Evolutionary conservation across 2,888 invertebrate genomes (phyloP).

Genomic region (Formica aserva): DNA sequence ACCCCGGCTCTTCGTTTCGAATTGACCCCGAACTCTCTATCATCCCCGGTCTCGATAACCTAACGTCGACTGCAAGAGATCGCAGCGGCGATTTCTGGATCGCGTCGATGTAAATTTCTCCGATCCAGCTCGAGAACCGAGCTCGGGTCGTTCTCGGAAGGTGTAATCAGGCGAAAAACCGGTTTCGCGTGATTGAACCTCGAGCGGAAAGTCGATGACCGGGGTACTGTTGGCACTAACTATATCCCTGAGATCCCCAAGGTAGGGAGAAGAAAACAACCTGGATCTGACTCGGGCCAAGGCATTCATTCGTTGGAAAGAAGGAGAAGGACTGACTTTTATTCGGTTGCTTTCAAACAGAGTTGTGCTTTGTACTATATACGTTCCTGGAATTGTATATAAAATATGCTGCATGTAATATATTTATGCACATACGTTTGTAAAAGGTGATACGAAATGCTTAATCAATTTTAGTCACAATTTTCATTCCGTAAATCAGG

Average conservation of each 20-base stretch:
- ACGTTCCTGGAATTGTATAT: slow-evolving; percentile 24
- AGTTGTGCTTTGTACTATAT: neutral
- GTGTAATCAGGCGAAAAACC: slow-evolving; percentile 65
- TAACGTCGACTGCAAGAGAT: slow-evolving; percentile 4
- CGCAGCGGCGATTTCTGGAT: neutral
- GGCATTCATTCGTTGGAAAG: slow-evolving; percentile 52
- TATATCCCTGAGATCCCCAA: slow-evolving; percentile 53
- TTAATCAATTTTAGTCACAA: neutral
- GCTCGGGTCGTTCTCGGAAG: slow-evolving; percentile 18
- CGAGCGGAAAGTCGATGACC: slow-evolving; percentile 34
- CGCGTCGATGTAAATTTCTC: slow-evolving; percentile 37
- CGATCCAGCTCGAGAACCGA: slow-evolving; percentile 3
- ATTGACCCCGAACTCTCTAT: slow-evolving; percentile 28
- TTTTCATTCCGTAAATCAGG: neutral
- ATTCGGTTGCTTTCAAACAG: slow-evolving; percentile 8
- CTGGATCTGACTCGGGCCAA: slow-evolving; percentile 56
- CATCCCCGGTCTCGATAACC: neutral
- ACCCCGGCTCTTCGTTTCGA: slow-evolving; percentile 55
- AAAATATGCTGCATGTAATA: neutral
- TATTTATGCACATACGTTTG: neutral
- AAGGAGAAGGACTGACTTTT: slow-evolving; percentile 52
- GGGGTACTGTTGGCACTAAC: slow-evolving; percentile 57
- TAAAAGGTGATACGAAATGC: neutral
- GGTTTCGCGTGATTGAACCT: slow-evolving; percentile 63
- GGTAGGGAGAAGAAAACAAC: slow-evolving; percentile 58